Conservation (phyloP, 2,113 vertebrate genomes). For the Sciurus niger region DNA sequence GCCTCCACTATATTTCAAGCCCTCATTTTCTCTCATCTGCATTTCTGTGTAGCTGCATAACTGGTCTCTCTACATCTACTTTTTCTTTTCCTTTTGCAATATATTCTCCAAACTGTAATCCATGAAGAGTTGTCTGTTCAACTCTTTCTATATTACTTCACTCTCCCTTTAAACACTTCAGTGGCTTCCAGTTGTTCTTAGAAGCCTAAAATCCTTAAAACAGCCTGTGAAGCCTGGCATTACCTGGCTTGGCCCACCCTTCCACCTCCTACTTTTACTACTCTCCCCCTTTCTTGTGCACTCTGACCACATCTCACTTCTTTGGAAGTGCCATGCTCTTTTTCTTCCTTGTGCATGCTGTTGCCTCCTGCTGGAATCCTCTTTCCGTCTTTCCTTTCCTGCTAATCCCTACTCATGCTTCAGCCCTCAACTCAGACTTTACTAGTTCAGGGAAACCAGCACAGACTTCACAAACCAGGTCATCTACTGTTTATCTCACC, state of each 20-base stretch:
- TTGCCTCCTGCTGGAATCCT: too few relatives aligned
- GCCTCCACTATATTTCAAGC: not conserved
- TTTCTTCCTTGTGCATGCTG: not conserved
- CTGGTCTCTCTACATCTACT: too few relatives aligned
- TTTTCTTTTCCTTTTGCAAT: not conserved
- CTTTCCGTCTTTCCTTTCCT: not conserved
- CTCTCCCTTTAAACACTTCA: not conserved
- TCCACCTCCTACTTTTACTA: not conserved
- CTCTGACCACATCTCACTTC: not conserved
- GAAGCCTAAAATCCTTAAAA: not conserved
- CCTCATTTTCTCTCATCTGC: not conserved
- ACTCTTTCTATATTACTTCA: too few relatives aligned
- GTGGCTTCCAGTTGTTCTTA: not conserved
- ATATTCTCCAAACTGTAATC: not conserved
- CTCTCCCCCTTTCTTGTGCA: not conserved
- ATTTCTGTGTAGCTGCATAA: not conserved
- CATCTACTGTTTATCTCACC: not conserved
- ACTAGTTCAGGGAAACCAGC: not conserved
- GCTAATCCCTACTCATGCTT: not conserved
- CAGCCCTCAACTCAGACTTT: not conserved
- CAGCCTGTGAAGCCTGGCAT: not conserved
- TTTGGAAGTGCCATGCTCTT: not conserved
- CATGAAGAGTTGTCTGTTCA: too few relatives aligned
- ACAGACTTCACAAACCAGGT: not conserved
- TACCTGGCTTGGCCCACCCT: not conserved